Evolutionary conservation across 2,888 invertebrate species (phyloP).

Genomic region (Idaea straminata): DNA sequence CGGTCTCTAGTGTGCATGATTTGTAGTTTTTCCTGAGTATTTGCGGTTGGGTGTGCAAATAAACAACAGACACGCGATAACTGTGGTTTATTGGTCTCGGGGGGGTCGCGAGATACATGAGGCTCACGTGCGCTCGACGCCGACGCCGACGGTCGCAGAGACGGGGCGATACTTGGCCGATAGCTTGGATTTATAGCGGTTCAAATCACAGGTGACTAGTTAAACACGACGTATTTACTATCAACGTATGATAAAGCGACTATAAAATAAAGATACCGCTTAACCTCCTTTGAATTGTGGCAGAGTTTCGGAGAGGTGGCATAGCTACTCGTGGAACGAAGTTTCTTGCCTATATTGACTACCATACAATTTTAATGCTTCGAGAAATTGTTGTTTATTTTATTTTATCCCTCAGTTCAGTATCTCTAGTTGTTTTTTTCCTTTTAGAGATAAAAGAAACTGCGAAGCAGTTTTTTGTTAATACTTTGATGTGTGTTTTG

Average conservation of each 20-base stretch:
- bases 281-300: too few species aligned
- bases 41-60: constrained; percentile 23
- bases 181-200: background rate
- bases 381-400: too few species aligned
- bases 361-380: too few species aligned
- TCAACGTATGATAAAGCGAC: background rate
- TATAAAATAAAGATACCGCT: too few species aligned
- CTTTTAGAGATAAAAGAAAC: too few species aligned
- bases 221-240: background rate
- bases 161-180: background rate
- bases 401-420: too few species aligned
- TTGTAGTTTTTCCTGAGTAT: constrained; percentile 28
- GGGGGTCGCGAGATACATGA: constrained; percentile 12
- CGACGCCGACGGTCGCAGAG: background rate
- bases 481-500: too few species aligned
- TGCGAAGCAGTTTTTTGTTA: too few species aligned
- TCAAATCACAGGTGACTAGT: constrained; percentile 1
- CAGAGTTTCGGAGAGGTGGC: too few species aligned
- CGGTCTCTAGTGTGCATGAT: constrained; percentile 23
- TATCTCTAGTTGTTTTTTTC: too few species aligned
- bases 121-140: background rate
- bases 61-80: constrained; percentile 22
- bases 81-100: constrained; percentile 23
- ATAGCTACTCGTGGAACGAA: too few species aligned
- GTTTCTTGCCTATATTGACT: too few species aligned